These are phyloP conservation scores for Melanogrammus aeglefinus DNA, from an alignment of 2,797 vertebrate species.

Conservation along the genomic window DNA sequence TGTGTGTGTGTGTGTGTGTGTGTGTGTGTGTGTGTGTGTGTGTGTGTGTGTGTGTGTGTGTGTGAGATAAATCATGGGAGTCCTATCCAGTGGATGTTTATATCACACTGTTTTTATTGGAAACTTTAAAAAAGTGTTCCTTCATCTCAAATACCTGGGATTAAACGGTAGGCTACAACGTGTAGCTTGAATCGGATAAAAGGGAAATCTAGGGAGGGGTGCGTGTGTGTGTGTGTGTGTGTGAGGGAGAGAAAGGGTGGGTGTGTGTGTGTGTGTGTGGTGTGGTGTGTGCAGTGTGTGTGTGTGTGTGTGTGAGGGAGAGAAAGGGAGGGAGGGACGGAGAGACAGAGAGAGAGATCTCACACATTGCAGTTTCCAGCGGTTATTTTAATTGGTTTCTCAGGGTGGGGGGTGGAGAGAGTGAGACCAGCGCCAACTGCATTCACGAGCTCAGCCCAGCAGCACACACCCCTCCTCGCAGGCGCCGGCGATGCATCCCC, in stretches of 20 bases:
- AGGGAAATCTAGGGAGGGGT: background rate
- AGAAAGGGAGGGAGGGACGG: conserved; percentile 18
- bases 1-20: background rate
- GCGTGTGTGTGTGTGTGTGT: conserved; percentile 1
- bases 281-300: background rate
- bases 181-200: background rate
- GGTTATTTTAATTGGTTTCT: conserved; percentile 58
- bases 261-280: conserved; percentile 5
- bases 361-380: conserved; percentile 55
- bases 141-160: background rate
- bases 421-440: conserved; percentile 52
- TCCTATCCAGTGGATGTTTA: background rate
- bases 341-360: conserved; percentile 58
- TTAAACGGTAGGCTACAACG: background rate
- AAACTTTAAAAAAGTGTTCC: background rate
- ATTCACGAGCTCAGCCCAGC: conserved; percentile 41
- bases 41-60: too few relatives aligned
- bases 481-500: conserved; percentile 62
- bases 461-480: conserved; percentile 40
- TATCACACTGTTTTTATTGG: background rate
- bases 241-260: too few relatives aligned
- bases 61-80: background rate
- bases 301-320: conserved; percentile 13
- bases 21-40: background rate
- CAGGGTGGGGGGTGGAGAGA: conserved; percentile 5